Percentiles rank a stretch among this genome's conserved stretches.
Evolutionary conservation across 2,888 invertebrate species (phyloP).

Genomic region (Morpho achilles): DNA sequence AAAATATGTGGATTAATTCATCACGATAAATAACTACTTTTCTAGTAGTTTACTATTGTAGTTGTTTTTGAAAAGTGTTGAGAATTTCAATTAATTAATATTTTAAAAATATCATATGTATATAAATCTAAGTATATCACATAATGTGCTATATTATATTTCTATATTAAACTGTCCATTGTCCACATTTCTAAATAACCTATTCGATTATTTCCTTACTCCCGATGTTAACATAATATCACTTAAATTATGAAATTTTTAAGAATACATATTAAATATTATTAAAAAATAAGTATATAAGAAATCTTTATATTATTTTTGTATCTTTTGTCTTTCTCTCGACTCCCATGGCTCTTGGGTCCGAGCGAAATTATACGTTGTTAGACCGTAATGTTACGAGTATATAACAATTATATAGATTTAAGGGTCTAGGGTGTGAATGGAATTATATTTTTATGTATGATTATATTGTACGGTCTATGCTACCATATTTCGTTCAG

Average conservation of each 20-base stretch:
- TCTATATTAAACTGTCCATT: background rate
- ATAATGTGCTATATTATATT: slow-evolving; percentile 1
- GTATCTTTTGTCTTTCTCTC: slow-evolving; percentile 42
- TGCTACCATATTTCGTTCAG: slow-evolving; percentile 29
- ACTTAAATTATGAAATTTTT: no score
- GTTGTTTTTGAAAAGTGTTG: no score
- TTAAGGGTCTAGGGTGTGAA: slow-evolving; percentile 33
- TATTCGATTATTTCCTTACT: no score
- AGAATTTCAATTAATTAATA: background rate
- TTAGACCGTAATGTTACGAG: slow-evolving; percentile 35
- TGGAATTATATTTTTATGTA: slow-evolving; percentile 29
- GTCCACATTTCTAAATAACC: background rate
- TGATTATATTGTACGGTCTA: slow-evolving; percentile 23
- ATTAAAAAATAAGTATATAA: slow-evolving; percentile 17
- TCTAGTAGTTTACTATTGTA: no score
- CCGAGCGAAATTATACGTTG: slow-evolving; percentile 38
- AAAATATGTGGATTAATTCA: slow-evolving; percentile 2
- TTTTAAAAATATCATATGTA: slow-evolving; percentile 2
- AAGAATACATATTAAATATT: no score
- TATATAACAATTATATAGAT: slow-evolving; percentile 28
- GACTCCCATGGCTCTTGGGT: slow-evolving; percentile 52
- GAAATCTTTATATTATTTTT: slow-evolving; percentile 47
- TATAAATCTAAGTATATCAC: slow-evolving; percentile 4
- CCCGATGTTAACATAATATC: no score
- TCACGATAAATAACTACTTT: slow-evolving; percentile 1